Percentiles rank a stretch among this genome's conserved stretches.
These are phyloP conservation scores for Nyctereutes procyonoides DNA, from an alignment of 2,113 vertebrate species.

Conservation along the genomic window DNA sequence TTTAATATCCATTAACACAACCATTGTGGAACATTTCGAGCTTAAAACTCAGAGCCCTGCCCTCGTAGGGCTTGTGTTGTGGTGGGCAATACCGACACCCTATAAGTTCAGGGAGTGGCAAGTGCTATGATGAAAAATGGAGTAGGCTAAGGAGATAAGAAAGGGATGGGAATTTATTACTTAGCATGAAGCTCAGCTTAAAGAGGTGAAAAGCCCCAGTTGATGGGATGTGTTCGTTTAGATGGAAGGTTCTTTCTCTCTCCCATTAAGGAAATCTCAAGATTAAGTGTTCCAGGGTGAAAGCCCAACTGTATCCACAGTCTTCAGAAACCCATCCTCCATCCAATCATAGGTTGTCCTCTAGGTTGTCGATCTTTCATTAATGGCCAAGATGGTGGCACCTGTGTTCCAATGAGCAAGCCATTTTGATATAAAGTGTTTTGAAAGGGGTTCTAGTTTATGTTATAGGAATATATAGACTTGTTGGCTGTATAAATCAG, in stretches of 20 bases:
- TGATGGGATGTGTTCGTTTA: neutral
- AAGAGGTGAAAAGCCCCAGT: neutral
- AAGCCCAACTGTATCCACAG: fast-evolving
- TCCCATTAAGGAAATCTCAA: neutral
- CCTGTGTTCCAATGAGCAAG: neutral
- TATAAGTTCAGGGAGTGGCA: neutral
- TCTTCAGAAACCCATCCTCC: neutral
- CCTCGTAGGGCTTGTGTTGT: neutral
- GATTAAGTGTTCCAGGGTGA: too few species aligned
- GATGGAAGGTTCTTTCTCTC: neutral
- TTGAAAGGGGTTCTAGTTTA: neutral
- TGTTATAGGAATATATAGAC: neutral
- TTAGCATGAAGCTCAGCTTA: neutral
- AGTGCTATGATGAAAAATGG: neutral
- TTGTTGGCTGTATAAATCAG: neutral
- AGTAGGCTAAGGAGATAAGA: neutral
- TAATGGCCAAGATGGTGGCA: neutral
- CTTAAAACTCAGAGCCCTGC: neutral
- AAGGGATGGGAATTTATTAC: neutral
- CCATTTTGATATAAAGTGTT: neutral
- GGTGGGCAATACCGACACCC: neutral
- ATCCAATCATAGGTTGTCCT: neutral
- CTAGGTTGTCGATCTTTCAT: neutral
- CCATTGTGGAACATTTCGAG: fast-evolving
- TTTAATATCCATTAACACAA: neutral